Evolutionary conservation across 1,140 invertebrate genomes (phyloP), one percentile per base, ranked within the genome.

Genomic region (Tetragonula clypearis): DNA sequence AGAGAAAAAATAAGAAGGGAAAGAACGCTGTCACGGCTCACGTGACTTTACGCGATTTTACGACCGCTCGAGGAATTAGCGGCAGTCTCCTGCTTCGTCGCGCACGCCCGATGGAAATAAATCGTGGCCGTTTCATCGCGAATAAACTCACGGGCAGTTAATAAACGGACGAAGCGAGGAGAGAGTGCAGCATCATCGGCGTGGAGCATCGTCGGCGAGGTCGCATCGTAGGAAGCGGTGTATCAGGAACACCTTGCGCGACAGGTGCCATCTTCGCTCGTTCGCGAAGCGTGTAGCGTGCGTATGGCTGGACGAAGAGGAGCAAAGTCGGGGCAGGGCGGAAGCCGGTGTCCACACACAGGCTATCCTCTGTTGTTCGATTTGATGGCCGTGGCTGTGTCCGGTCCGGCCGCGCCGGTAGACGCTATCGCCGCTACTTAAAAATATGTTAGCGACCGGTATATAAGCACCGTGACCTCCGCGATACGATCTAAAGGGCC

Each of bases 401-500:
- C 88, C 82, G 73, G 80, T 73, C 71, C 71, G 56, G 56, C 56
- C 6, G 17, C 58, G 56, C 23, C 41, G 84, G 82, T 87, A 89
- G 92, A 91, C 87, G 82, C 85, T 90, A 88, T 87, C 90, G 89
- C 90, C 91, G 93, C 90, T 93, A 92, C 92, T 95, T 95, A 94
- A 94, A 95, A 94, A 93, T 94, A 93, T 94, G 93, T 94, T 94
- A 92, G 92, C 92, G 92, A 90, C 90, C 90, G 89, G 91, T 88
- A 88, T 90, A 93, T 94, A 95, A 95, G 93, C 91, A 94, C 94
- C 94, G 92, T 95, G 94, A 95, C 94, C 94, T 94, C 92, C 87
- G 89, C 87, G 94, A 95, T 95, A 95, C 82, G 88, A 95, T 95
- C 94, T 94, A 88, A 92, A 93, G 92, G 90, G 89, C 76, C 69